Base-by-base conservation (phyloP, 2,888 invertebrate species). In the Phoenoteleia sp. region DNA sequence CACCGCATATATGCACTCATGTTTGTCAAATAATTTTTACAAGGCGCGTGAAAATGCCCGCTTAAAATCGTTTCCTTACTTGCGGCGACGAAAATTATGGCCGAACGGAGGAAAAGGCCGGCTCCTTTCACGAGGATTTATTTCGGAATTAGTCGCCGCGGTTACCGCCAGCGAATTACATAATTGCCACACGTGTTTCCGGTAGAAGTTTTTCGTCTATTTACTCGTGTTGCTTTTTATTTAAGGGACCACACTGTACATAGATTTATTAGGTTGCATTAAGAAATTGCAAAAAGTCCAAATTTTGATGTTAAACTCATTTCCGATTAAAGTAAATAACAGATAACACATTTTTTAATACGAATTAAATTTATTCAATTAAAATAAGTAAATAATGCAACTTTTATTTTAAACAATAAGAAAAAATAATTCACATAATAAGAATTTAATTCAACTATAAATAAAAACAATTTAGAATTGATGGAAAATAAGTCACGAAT, bases 11-110 rank as follows among this genome's bases (percentile, higher is more conserved):
- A 74, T 74, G 81, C 69, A 60, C 81, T 81, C 81, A 54, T 75
- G 81, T 75, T 81, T 81, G 81, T 69, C 81, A 75, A 67, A 81
- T 81, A 67, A 74, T 58, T 74, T n/a, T 81, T 81, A 81, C 74
- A 81, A 74, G 81, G 60, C 42, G 80, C n/a, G 47, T 36, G 64
- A 58, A 19, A 81, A 45, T 27, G 36, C 33, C 7, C 42, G 49
- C 49, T 45, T 23, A 29, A 81, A 81, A 81, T 81, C 74, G 74
- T 74, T 72, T 81, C 60, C 80, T 81, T 81, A 81, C 58, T 81
- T 74, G 80, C 52, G 67, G 67, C 39, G 66, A 56, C 29, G 39
- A 81, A 80, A 81, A 67, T 81, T 74, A 81, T 81, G 74, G 23
- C 66, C 67, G 36, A 80, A 72, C 25, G 11, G 45, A 71, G 56